Base-by-base conservation (phyloP, 1,140 invertebrate genomes). In the Cepaea nemoralis region DNA sequence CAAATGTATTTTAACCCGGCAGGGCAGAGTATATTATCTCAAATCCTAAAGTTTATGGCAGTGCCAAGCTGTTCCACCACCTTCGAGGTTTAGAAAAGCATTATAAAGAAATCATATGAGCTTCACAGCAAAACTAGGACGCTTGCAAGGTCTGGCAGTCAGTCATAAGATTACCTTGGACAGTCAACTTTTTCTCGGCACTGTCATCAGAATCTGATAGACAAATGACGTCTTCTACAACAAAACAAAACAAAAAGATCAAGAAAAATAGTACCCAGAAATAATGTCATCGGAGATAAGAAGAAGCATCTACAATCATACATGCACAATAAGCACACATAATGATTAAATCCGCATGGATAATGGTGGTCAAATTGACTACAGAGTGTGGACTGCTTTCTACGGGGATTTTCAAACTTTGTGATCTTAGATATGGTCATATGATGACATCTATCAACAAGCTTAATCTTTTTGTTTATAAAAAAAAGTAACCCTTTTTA, bases 171-270 rank as follows among this genome's bases (percentile, higher is more conserved):
- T 74, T 74, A 74, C 71, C 71, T 74, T 74, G 42, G 8, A 74
- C 42, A 45, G 24, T 45, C 31, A 48, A 48, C 31, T 27, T 48
- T 8, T 45, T 27, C 0, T 42, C 71, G 33, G 1, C 39, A 48
- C 39, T 74, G 71, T 74, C 71, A 12, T 74, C 71, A 27, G 71
- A 45, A 45, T 74, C 71, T 27, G 71, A 74, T 45, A 74, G 42
- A 74, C 42, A 74, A 45, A 74, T 74, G 12, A 74, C 42, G 24
- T 42, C 39, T 27, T 74, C 71, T 74, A 74, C 1, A 19, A 70
- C 8, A 70, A 70, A 40, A 37, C 10, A 50, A 24, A 45, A 63
- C 1, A 59, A 66, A 19, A 77, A 35, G 45, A 42, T 22, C 12
- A 63, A 35, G 39, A 77, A 66, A 63, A 42, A 77, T 24, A 66